Evolutionary conservation across 2,113 vertebrate genomes (phyloP).

Genomic region (rat (Rattus norvegicus)): DNA sequence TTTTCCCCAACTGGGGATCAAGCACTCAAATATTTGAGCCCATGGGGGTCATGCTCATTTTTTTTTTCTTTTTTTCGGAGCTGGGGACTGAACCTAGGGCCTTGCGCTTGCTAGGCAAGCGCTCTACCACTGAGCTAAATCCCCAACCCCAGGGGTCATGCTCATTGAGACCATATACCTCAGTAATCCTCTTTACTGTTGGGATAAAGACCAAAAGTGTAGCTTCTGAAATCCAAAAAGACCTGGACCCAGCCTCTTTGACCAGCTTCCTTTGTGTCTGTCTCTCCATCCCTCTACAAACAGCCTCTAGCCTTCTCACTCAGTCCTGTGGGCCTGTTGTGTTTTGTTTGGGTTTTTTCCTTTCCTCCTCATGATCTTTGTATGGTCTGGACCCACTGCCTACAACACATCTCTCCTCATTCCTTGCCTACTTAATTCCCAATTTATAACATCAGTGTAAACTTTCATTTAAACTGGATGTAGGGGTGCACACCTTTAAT

Average conservation of each 20-base stretch:
- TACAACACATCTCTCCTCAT: background rate
- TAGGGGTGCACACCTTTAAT: background rate
- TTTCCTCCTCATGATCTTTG: background rate
- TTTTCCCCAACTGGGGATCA: background rate
- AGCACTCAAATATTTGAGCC: background rate
- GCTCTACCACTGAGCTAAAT: too few relatives aligned
- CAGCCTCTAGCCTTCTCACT: background rate
- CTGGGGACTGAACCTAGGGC: too few relatives aligned
- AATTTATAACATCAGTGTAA: background rate
- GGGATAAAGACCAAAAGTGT: slow-evolving; percentile 27
- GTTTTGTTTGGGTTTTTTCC: background rate
- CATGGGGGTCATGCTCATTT: background rate
- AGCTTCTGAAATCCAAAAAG: background rate
- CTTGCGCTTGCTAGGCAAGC: too few relatives aligned
- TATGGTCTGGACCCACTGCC: too few relatives aligned
- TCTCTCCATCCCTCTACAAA: background rate
- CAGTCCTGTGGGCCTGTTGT: background rate
- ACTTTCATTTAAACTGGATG: background rate
- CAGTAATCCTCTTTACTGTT: background rate
- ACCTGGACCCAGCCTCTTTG: background rate
- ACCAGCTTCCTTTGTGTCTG: background rate
- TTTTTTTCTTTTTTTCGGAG: too few relatives aligned
- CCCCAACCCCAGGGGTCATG: background rate
- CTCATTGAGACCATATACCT: background rate
- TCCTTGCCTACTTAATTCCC: background rate